Percentiles rank a stretch among this genome's conserved stretches.
These are phyloP conservation scores for Idaea dimidiata DNA, from an alignment of 2,888 invertebrate genomes.

Conservation along the genomic window DNA sequence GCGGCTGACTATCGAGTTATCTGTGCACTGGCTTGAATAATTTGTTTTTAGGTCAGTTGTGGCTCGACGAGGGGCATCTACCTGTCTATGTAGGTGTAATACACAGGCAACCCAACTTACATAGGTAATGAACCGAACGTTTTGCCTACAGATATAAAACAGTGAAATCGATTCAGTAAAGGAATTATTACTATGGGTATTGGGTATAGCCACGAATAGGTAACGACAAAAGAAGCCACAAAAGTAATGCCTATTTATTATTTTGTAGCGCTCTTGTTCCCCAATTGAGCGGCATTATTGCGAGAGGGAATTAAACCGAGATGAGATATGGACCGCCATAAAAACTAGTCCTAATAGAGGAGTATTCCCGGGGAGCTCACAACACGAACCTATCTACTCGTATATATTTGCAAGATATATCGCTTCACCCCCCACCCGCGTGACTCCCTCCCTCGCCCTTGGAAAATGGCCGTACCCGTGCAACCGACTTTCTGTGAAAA, in stretches of 20 bases:
- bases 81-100: not conserved
- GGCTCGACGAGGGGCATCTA: not conserved
- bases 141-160: too few species aligned
- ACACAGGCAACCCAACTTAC: too few species aligned
- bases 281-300: constrained; percentile 15
- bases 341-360: constrained; percentile 27
- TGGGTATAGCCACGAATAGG: not conserved
- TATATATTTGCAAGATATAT: constrained; percentile 19
- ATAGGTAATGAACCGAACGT: too few species aligned
- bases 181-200: too few species aligned
- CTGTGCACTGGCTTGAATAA: not conserved
- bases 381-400: constrained; percentile 14
- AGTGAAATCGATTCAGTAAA: too few species aligned
- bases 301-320: constrained; percentile 15
- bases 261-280: not conserved
- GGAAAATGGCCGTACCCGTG: not conserved
- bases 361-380: constrained; percentile 26
- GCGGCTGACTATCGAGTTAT: not conserved
- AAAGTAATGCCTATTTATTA: not conserved
- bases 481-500: not conserved
- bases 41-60: not conserved
- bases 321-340: constrained; percentile 28
- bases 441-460: constrained; percentile 5
- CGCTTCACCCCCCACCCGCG: too few species aligned
- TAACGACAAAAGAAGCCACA: not conserved